Evolutionary conservation across 2,888 invertebrate species (phyloP).

Genomic region (Cenopis cana): DNA sequence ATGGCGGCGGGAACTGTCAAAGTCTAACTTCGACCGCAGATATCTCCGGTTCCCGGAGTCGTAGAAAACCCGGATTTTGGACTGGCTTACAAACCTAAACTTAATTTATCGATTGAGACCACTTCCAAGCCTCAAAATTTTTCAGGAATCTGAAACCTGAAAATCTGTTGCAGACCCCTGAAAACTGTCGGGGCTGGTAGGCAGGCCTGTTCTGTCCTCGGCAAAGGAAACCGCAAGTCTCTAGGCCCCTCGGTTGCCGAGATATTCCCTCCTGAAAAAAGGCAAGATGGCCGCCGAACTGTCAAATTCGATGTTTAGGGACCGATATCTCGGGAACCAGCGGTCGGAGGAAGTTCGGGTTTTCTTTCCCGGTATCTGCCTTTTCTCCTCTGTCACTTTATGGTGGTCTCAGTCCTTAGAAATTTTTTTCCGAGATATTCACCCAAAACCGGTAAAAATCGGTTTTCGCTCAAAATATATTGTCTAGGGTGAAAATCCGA

Average conservation of each 20-base stretch:
- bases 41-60: conserved; percentile 4
- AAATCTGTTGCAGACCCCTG: too few relatives aligned
- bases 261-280: background rate
- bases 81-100: background rate
- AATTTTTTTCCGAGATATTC: background rate
- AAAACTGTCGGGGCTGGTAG: too few relatives aligned
- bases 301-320: background rate
- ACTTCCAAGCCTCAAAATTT: too few relatives aligned
- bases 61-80: conserved; percentile 1
- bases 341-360: background rate
- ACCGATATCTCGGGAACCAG: background rate
- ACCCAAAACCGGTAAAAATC: background rate
- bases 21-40: background rate
- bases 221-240: background rate
- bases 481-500: background rate
- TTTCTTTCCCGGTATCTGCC: background rate
- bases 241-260: background rate
- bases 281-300: conserved; percentile 17
- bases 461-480: too few relatives aligned
- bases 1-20: conserved; percentile 10
- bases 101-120: background rate
- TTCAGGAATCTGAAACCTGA: too few relatives aligned
- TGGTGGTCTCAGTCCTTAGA: background rate
- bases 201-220: too few relatives aligned
- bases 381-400: background rate